Evolutionary conservation across 2,113 vertebrate genomes (phyloP), one percentile per base, ranked within the genome.

Genomic region (Cettia cetti): DNA sequence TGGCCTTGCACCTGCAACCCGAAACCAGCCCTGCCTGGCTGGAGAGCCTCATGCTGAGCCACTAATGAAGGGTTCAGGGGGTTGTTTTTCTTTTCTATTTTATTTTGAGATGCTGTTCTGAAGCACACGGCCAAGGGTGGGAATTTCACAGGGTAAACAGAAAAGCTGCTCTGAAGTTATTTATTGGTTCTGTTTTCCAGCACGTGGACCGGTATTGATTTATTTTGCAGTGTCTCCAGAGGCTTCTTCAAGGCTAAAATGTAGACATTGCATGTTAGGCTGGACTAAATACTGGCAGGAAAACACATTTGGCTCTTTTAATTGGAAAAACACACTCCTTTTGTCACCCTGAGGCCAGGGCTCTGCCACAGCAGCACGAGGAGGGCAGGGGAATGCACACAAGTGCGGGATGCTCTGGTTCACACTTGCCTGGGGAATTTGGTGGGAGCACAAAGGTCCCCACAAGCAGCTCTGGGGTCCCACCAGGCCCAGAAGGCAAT

Each of bases 311-410:
- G 94, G 88, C 77, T 92, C 77, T 84, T 95, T 82, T 96, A 96
- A 97, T 96, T 96, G 93, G 90, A 95, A 97, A 97, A 97, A 96
- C 96, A 96, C 3, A 60, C 45, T 86, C 35, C 37, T 80, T 94
- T 95, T 94, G 86, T 96, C 92, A 92, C 88, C 94, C 88, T 3
- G 70, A 80, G 93, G 95, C 89, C 89, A 89, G 47, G 75, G 33
- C 81, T 91, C 78, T 61, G 39, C 77, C 82, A 78, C 37, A 82
- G 92, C 91, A 84, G 54, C 68, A 24, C 45, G 4, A 5, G 52
- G 59, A 87, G 47, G 27, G 76, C 64, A 77, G 50, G 31, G 54
- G 27, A 90, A 81, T 3, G 27, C 26, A 3, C 2, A 39, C 52
- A 24, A 60, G 57, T 3, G 5, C 1, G 3, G 35, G 88, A 64